A percentile compares a stretch with the other conserved stretches of the same genome.
Evolutionary conservation across 2,797 vertebrate genomes (phyloP).

Genomic region (Cossypha dichroa): DNA sequence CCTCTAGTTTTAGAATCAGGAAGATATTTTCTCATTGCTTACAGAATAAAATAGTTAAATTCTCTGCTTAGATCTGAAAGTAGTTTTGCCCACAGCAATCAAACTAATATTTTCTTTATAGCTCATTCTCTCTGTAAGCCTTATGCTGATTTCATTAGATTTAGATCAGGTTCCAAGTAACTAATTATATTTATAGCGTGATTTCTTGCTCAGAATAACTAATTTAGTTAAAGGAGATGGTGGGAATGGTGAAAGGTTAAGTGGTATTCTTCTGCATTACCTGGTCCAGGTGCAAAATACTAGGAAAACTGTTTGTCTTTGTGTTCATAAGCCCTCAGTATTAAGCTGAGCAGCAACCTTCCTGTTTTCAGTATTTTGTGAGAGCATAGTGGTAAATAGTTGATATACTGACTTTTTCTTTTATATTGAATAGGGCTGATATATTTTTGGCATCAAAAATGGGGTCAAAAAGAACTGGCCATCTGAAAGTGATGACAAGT

Average conservation of each 20-base stretch:
- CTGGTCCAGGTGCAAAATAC: constrained; percentile 37
- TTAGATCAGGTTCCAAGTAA: constrained; percentile 68
- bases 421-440: not conserved
- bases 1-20: constrained; percentile 48
- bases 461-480: not conserved
- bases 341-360: not conserved
- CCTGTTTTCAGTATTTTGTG: not conserved
- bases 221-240: constrained; percentile 41
- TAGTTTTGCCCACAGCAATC: constrained; percentile 67
- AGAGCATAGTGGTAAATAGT: not conserved
- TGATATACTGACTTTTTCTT: not conserved
- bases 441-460: not conserved
- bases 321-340: not conserved
- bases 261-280: not conserved
- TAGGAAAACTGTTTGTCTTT: not conserved
- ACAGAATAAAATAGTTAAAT: constrained; percentile 60
- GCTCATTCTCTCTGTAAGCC: constrained; percentile 46
- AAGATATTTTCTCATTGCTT: constrained; percentile 62
- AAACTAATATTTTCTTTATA: constrained; percentile 68
- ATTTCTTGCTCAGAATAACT: constrained; percentile 50
- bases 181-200: constrained; percentile 67
- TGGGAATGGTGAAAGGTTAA: constrained; percentile 54
- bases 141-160: constrained; percentile 62
- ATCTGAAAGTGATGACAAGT: not conserved
- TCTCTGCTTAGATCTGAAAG: constrained; percentile 64